Percentiles rank a stretch among this genome's conserved stretches.
phyloP scores from a whole-genome alignment of 2,113 vertebrate genomes.

The Scartelaos histophorus region DNA sequence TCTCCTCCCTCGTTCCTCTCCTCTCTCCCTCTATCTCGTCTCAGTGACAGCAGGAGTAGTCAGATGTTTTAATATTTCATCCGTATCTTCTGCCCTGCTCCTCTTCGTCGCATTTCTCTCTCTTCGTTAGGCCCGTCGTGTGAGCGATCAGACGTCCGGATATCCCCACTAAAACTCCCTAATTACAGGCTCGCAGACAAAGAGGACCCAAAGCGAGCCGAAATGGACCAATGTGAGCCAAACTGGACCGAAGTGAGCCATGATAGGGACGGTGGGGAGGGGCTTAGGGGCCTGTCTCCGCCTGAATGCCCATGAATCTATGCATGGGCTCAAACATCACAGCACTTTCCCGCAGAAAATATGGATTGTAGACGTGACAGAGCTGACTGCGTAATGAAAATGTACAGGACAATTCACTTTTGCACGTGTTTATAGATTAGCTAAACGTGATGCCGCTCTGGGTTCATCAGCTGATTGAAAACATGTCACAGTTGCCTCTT shows the following conservation, averaged over 20 bases:
- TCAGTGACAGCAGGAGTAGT: conserved; percentile 65
- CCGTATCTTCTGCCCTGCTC: conserved; percentile 35
- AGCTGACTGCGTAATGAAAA: too few species aligned
- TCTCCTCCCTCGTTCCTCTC: not conserved
- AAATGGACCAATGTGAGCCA: not conserved
- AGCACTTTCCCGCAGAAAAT: too few species aligned
- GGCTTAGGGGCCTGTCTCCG: not conserved
- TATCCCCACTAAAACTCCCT: conserved; percentile 42
- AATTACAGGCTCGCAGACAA: conserved; percentile 44
- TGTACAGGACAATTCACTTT: too few species aligned
- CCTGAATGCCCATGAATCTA: not conserved
- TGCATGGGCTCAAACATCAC: too few species aligned
- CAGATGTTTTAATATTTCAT: conserved; percentile 69
- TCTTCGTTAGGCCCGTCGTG: conserved; percentile 50
- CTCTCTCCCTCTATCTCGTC: not conserved
- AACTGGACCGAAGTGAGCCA: not conserved
- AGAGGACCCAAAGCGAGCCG: conserved; percentile 11
- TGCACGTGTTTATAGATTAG: too few species aligned
- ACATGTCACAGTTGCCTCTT: too few species aligned
- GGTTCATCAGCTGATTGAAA: too few species aligned
- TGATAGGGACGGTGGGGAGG: not conserved
- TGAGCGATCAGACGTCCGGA: conserved; percentile 53
- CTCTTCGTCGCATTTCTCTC: conserved; percentile 45
- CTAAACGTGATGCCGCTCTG: too few species aligned
- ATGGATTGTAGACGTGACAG: too few species aligned